Percentiles rank a stretch among this genome's conserved stretches.
Evolutionary conservation across 2,113 vertebrate genomes (phyloP).

Genomic region (Rhinoptilus africanus): DNA sequence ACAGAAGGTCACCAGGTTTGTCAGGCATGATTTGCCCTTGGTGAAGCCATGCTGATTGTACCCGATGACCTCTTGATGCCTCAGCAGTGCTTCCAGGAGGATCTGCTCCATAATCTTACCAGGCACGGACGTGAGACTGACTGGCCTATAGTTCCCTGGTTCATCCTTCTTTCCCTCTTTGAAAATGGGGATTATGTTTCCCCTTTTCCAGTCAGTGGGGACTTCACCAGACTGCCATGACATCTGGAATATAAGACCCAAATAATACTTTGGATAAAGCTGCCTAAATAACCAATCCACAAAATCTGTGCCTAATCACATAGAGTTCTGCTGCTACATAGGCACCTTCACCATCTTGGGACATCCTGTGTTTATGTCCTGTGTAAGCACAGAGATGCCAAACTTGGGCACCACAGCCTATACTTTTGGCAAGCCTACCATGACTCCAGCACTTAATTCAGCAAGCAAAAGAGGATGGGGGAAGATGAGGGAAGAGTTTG

Average conservation of each 20-base stretch:
- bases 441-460: neutral
- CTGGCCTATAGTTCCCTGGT: too few relatives aligned
- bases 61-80: too few relatives aligned
- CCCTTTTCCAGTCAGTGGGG: too few relatives aligned
- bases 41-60: too few relatives aligned
- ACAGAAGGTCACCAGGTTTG: too few relatives aligned
- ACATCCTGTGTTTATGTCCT: accelerated
- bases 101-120: too few relatives aligned
- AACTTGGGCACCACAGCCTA: neutral
- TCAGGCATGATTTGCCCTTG: too few relatives aligned
- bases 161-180: too few relatives aligned
- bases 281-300: neutral
- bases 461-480: neutral
- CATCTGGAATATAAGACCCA: neutral
- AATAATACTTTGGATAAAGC: neutral
- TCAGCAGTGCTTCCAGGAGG: too few relatives aligned
- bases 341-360: neutral
- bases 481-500: neutral
- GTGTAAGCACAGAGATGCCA: neutral
- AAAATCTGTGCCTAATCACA: neutral
- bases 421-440: neutral
- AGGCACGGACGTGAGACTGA: too few relatives aligned
- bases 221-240: too few relatives aligned
- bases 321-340: neutral
- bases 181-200: too few relatives aligned